A percentile compares a stretch with the other conserved stretches of the same genome.
Evolutionary conservation across 2,113 vertebrate species (phyloP).

Genomic region (Tiliqua scincoides): DNA sequence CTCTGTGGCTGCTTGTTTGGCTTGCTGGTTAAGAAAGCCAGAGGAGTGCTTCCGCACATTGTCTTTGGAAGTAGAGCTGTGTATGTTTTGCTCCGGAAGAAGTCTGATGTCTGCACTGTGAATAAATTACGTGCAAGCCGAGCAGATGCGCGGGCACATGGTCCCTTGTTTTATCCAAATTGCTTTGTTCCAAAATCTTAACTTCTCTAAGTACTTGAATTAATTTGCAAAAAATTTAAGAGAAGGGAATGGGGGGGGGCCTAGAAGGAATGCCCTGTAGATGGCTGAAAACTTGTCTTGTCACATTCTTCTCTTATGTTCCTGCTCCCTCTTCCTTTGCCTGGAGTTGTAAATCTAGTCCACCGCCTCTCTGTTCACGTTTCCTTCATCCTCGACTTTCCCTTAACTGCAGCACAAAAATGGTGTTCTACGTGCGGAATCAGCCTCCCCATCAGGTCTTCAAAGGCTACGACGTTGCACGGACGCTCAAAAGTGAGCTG

Average conservation of each 20-base stretch:
- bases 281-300: not conserved
- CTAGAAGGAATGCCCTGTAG: not conserved
- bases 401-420: constrained; percentile 84
- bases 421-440: constrained; percentile 94
- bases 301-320: not conserved
- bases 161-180: not conserved
- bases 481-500: constrained; percentile 87
- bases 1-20: not conserved
- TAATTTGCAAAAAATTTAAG: not conserved
- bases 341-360: not conserved
- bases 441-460: constrained; percentile 90
- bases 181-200: not conserved
- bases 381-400: constrained; percentile 7
- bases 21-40: not conserved
- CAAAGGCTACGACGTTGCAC: constrained; percentile 88
- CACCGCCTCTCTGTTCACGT: not conserved
- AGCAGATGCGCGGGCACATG: not conserved
- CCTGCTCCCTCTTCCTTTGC: not conserved
- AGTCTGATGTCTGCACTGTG: not conserved
- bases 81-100: not conserved
- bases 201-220: not conserved
- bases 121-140: not conserved
- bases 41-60: not conserved
- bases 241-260: not conserved
- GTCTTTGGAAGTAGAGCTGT: not conserved